phyloP scores from a whole-genome alignment of 1,140 invertebrate species.

The Orchesella cincta region DNA sequence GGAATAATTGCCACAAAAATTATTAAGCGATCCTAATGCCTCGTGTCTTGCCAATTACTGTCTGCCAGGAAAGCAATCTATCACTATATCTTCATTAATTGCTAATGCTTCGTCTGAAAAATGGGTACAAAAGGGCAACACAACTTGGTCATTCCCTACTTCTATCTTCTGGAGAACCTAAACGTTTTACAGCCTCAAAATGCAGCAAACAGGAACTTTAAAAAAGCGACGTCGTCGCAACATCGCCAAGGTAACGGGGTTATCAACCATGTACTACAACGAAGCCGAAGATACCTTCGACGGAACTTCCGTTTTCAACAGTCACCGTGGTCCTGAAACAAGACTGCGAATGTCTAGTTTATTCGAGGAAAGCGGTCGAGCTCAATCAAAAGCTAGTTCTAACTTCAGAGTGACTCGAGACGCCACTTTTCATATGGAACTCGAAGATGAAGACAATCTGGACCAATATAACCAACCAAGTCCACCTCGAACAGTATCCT shows the following conservation, averaged over 20 bases:
- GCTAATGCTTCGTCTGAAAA: too few species aligned
- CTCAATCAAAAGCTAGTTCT: background rate
- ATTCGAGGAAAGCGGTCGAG: background rate
- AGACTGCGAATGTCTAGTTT: background rate
- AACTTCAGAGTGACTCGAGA: background rate
- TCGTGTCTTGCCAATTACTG: too few species aligned
- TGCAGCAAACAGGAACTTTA: conserved; percentile 8
- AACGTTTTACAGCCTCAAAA: too few species aligned
- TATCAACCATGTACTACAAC: background rate
- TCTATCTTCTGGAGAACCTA: too few species aligned
- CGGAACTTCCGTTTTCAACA: background rate
- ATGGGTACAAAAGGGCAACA: too few species aligned
- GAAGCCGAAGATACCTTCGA: background rate
- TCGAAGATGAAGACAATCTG: background rate
- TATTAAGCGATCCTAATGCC: too few species aligned
- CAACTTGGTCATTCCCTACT: too few species aligned
- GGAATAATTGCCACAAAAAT: too few species aligned
- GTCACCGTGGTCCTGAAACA: background rate
- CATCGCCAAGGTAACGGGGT: background rate
- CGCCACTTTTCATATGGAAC: background rate
- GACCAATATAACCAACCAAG: background rate
- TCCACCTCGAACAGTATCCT: background rate
- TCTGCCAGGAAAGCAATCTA: too few species aligned
- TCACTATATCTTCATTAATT: too few species aligned
- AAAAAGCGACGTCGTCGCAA: background rate